phyloP scores from a whole-genome alignment of 2,888 invertebrate genomes.

The Beris chalybata region DNA sequence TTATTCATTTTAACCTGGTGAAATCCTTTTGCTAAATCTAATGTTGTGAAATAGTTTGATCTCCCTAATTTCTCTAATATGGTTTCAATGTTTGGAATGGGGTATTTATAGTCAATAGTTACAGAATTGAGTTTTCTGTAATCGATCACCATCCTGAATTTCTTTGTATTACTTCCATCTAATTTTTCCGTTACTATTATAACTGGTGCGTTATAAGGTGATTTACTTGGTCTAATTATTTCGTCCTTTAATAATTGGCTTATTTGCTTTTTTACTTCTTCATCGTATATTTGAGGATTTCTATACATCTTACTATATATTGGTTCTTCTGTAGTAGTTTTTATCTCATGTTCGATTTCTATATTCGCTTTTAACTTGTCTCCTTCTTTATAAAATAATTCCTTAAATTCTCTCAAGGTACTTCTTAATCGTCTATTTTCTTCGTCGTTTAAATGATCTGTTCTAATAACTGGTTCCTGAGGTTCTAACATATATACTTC shows the following conservation, averaged over 20 bases:
- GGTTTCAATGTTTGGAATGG: slow-evolving; percentile 16
- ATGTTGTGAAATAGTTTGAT: neutral
- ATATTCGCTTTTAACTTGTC: slow-evolving; percentile 3
- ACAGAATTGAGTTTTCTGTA: slow-evolving; percentile 14
- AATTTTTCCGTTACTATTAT: slow-evolving; percentile 6
- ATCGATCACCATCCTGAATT: slow-evolving; percentile 13
- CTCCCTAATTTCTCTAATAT: slow-evolving; percentile 17
- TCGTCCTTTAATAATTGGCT: slow-evolving; percentile 8
- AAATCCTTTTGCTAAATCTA: too few species aligned
- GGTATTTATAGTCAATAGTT: slow-evolving; percentile 7
- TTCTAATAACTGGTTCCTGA: neutral
- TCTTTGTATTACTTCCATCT: slow-evolving; percentile 8
- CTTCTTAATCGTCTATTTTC: neutral
- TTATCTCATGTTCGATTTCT: slow-evolving; percentile 12
- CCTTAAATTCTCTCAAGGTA: neutral
- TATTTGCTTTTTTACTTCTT: slow-evolving; percentile 14
- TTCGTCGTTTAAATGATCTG: neutral
- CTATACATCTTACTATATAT: slow-evolving; percentile 17
- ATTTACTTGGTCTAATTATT: slow-evolving; percentile 15
- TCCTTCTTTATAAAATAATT: slow-evolving; percentile 8
- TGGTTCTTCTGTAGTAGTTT: slow-evolving; percentile 15
- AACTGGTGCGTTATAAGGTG: slow-evolving; percentile 16
- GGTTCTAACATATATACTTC: too few species aligned
- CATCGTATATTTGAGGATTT: slow-evolving; percentile 14
- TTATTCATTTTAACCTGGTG: neutral